Evolutionary conservation across 2,888 invertebrate species (phyloP).

Genomic region (Apoderus coryli): DNA sequence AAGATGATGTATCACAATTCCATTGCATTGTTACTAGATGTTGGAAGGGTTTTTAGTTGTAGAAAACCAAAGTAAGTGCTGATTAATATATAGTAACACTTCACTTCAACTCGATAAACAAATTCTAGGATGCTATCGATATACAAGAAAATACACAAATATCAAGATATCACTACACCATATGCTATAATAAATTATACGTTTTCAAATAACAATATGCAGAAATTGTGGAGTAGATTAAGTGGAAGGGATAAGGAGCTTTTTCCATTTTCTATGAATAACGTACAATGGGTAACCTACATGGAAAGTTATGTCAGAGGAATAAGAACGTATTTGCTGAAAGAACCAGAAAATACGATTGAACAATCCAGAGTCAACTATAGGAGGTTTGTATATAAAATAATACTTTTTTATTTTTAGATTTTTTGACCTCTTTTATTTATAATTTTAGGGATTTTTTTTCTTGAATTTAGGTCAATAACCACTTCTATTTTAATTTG

Average conservation of each 20-base stretch:
- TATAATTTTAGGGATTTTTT: too few species aligned
- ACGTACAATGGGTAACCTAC: constrained; percentile 58
- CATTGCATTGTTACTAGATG: constrained; percentile 46
- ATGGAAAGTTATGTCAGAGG: constrained; percentile 57
- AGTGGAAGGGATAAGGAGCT: constrained; percentile 36
- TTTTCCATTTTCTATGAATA: constrained; percentile 59
- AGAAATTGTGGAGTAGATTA: constrained; percentile 40
- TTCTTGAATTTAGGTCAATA: too few species aligned
- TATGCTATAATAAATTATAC: constrained; percentile 61
- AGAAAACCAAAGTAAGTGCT: constrained; percentile 33
- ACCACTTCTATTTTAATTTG: too few species aligned
- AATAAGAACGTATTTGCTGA: constrained; percentile 58
- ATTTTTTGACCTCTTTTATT: too few species aligned
- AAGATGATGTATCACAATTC: constrained; percentile 43
- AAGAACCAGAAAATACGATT: constrained; percentile 57
- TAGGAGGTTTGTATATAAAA: too few species aligned
- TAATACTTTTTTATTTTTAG: too few species aligned
- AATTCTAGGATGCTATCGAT: constrained; percentile 70
- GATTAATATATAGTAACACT: too few species aligned
- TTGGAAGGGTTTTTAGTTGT: constrained; percentile 32
- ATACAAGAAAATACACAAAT: constrained; percentile 67
- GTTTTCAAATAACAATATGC: constrained; percentile 51
- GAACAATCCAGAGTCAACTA: constrained; percentile 16
- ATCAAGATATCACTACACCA: constrained; percentile 54
- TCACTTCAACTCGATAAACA: too few species aligned